phyloP scores from a whole-genome alignment of 2,113 vertebrate species.

The Tetrao urogallus region DNA sequence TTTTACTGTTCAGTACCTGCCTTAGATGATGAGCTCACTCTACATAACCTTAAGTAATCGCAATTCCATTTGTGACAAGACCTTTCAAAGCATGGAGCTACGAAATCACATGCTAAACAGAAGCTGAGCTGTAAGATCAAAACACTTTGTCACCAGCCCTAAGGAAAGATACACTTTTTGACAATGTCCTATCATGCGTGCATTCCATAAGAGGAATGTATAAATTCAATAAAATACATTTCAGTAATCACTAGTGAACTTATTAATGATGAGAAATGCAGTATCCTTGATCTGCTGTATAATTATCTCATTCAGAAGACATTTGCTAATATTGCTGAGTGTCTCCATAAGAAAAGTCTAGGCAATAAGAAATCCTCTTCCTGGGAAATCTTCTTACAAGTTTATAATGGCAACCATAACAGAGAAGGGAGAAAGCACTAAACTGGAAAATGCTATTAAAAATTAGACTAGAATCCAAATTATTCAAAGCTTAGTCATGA shows the following conservation, averaged over 20 bases:
- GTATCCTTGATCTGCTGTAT: not conserved
- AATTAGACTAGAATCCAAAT: conserved; percentile 35
- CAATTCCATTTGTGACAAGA: not conserved
- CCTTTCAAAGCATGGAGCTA: not conserved
- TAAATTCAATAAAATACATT: not conserved
- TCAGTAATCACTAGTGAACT: not conserved
- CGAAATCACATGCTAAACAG: not conserved
- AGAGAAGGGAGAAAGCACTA: conserved; percentile 28
- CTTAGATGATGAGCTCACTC: not conserved
- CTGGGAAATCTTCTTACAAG: conserved; percentile 20
- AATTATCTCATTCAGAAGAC: not conserved
- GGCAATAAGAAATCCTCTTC: conserved; percentile 6
- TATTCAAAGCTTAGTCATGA: conserved; percentile 45
- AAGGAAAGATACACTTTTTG: not conserved
- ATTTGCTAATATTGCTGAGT: not conserved
- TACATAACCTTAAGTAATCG: not conserved
- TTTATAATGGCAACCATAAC: not conserved
- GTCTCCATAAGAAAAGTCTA: conserved; percentile 11
- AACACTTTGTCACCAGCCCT: not conserved
- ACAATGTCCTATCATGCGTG: not conserved
- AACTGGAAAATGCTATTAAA: conserved; percentile 61
- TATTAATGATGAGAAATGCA: not conserved
- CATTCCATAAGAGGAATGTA: not conserved
- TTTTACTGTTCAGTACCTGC: not conserved
- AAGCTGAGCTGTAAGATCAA: not conserved